Evolutionary conservation across 2,113 vertebrate species (phyloP).

Genomic region (Pelecanoides urinatrix): DNA sequence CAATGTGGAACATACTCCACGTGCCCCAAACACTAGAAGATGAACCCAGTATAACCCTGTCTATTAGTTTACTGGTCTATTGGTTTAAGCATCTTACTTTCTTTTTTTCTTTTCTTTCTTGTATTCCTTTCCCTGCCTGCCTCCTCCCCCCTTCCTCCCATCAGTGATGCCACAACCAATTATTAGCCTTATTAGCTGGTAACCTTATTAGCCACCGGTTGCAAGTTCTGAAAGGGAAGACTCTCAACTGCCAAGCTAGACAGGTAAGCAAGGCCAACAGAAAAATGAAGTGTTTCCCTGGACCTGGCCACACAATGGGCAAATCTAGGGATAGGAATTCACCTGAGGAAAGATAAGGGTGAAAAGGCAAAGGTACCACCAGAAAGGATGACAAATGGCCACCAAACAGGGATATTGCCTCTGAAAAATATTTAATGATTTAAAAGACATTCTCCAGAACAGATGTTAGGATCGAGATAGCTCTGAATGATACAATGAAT

Average conservation of each 20-base stretch:
- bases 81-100: background rate
- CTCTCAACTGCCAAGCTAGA: background rate
- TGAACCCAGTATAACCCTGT: background rate
- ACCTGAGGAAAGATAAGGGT: background rate
- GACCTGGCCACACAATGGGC: background rate
- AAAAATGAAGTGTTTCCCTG: background rate
- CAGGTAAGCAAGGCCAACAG: background rate
- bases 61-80: background rate
- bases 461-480: background rate
- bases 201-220: background rate
- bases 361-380: background rate
- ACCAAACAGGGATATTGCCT: background rate
- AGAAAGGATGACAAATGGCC: background rate
- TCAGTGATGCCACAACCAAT: background rate
- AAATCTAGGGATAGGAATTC: background rate
- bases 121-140: background rate
- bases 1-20: background rate
- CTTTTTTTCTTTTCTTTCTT: background rate
- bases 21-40: background rate
- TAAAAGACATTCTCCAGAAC: background rate
- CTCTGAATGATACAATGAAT: background rate
- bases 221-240: background rate
- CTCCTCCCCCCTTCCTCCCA: fast-evolving
- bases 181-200: background rate
- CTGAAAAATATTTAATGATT: background rate